Conservation (phyloP, 2,797 vertebrate genomes). For the Fundulus diaphanus region DNA sequence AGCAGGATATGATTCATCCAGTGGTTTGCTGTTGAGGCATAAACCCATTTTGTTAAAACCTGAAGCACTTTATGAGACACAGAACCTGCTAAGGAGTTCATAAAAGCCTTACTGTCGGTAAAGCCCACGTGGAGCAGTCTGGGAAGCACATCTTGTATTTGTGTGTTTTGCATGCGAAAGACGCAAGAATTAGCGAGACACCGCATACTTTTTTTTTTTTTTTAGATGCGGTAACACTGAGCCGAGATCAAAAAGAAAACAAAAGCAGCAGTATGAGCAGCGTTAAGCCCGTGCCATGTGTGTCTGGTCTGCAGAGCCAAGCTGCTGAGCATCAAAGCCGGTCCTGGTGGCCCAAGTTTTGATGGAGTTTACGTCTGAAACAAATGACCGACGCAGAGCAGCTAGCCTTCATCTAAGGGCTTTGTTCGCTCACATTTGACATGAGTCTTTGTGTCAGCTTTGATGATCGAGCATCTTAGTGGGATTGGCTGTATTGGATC, state of each 20-base stretch:
- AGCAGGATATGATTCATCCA: conserved; percentile 1
- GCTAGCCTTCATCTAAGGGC: conserved; percentile 25
- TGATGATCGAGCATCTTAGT: not conserved
- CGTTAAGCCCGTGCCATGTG: conserved; percentile 57
- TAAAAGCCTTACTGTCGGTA: conserved; percentile 14
- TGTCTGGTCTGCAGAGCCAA: conserved; percentile 42
- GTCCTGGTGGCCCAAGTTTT: conserved; percentile 50
- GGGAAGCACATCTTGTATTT: not conserved
- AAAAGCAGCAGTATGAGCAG: conserved; percentile 29
- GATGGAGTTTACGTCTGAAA: conserved; percentile 23
- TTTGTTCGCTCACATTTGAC: conserved; percentile 6
- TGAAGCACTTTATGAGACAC: conserved; percentile 25
- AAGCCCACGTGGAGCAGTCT: not conserved
- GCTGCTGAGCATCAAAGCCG: conserved; percentile 58
- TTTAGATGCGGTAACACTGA: conserved; percentile 18
- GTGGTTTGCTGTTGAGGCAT: not conserved
- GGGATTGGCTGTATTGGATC: not conserved
- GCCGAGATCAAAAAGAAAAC: not conserved
- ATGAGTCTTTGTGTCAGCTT: not conserved
- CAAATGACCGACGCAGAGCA: conserved; percentile 24
- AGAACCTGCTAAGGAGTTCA: conserved; percentile 12
- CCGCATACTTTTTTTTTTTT: conserved; percentile 10
- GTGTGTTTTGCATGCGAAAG: not conserved
- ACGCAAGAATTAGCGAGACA: not conserved
- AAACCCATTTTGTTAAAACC: not conserved